These are phyloP conservation scores for Penaeus monodon DNA, from an alignment of 2,888 invertebrate genomes.

Conservation along the genomic window DNA sequence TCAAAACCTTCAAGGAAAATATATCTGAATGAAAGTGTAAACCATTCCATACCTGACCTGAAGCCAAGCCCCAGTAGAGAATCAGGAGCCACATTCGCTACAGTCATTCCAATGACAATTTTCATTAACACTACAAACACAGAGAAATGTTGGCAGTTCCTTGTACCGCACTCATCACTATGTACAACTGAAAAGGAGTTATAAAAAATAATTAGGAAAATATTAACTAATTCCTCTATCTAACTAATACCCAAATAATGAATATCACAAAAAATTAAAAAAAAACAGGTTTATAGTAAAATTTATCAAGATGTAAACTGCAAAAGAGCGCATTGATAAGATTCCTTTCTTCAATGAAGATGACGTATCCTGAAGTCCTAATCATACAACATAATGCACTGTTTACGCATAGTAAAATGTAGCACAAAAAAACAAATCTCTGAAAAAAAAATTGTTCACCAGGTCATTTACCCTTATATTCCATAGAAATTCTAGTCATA, in stretches of 20 bases:
- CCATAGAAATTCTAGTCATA: no score
- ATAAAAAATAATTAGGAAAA: neutral
- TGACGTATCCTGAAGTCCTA: no score
- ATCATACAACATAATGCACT: no score
- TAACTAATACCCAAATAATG: neutral
- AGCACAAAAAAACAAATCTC: no score
- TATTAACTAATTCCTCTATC: no score
- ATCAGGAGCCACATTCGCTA: conserved; percentile 83
- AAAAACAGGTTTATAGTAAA: no score
- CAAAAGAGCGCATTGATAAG: no score
- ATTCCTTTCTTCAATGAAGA: no score
- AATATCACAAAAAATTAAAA: neutral
- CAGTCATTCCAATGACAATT: conserved; percentile 93
- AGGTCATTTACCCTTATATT: neutral
- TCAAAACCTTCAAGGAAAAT: neutral
- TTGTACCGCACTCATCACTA: conserved; percentile 90
- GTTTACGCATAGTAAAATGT: no score
- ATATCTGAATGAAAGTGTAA: conserved; percentile 3
- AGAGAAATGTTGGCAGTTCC: conserved; percentile 83
- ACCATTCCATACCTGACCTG: conserved; percentile 73
- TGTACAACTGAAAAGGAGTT: conserved; percentile 76
- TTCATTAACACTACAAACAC: conserved; percentile 87
- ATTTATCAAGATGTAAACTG: no score
- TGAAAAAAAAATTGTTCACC: no score
- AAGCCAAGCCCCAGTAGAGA: conserved; percentile 87